Evolutionary conservation across 2,113 vertebrate species (phyloP).

Genomic region (Polypterus senegalus): DNA sequence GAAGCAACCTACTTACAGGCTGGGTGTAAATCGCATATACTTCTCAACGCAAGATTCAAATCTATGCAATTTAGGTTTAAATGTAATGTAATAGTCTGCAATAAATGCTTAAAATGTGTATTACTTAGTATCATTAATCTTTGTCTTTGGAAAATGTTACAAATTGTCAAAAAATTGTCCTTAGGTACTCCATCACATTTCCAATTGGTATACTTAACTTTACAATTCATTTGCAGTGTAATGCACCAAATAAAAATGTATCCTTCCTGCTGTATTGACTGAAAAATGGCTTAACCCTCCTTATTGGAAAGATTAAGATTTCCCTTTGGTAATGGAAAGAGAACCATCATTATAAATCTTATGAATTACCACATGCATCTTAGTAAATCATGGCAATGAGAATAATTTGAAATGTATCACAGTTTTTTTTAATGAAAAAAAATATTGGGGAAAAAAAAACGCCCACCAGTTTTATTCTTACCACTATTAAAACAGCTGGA

Average conservation of each 20-base stretch:
- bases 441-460: too few species aligned
- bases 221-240: constrained; percentile 57
- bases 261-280: constrained; percentile 51
- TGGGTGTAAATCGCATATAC: constrained; percentile 10
- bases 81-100: constrained; percentile 38
- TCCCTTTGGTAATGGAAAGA: constrained; percentile 17
- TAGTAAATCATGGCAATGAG: constrained; percentile 5
- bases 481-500: too few species aligned
- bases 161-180: constrained; percentile 47
- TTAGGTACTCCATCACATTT: constrained; percentile 58
- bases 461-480: too few species aligned
- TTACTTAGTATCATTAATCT: constrained; percentile 55
- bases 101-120: constrained; percentile 45
- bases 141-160: constrained; percentile 63
- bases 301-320: constrained; percentile 34
- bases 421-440: too few species aligned
- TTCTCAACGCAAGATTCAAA: constrained; percentile 44
- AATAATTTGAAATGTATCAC: too few species aligned
- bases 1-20: too few species aligned
- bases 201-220: constrained; percentile 49
- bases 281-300: constrained; percentile 50
- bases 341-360: constrained; percentile 24
- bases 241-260: constrained; percentile 48
- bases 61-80: constrained; percentile 42
- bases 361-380: constrained; percentile 25